Evolutionary conservation across 2,797 vertebrate species (phyloP), one percentile per base, ranked within the genome.

Genomic region (Heteromormyrus szaboi): DNA sequence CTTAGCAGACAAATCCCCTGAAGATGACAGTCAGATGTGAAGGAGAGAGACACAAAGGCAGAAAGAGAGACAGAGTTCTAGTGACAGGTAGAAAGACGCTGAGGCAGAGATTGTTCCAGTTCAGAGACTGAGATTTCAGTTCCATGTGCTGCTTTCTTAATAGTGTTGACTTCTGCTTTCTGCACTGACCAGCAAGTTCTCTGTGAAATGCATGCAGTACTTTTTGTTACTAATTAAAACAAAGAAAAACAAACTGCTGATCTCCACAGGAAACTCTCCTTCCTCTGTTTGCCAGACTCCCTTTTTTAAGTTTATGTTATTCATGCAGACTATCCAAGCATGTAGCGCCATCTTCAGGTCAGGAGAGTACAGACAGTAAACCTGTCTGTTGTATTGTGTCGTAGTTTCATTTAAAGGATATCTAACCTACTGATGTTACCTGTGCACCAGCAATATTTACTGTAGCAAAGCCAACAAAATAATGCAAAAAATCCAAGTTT

Each of bases 331-430:
- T 85, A 17, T 29, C 44, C 84, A 51, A 51, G 84, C 4, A 14
- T 85, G 84, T 33, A 85, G 48, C 84, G 84, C 84, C 84, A 85
- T 85, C 84, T 85, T 85, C 5, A 29, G 84, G 84, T 33, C 50
- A 29, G 48, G 22, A 85, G 22, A 85, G 84, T 14, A 33, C 46
- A 14, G 51, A 22, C n/a, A 37, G 37, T 37, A 50, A 19, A 46
- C 79, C 79, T 14, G 41, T 81, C 19, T 46, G 12, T 46, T 46
- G 7, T 44, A 44, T 81, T 81, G 17, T 8, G 12, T 22, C 0
- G 2, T 44, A 44, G 65, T 33, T 68, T 68, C 29, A 44, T 79
- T 79, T 2, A 79, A 79, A 19, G 19, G 37, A 19, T 79, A 41
- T 19, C 6, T 19, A 79, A 79, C 37, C 72, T 44, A 41, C 17